Conservation (phyloP, 2,797 vertebrate genomes). For the Aphelocoma californica region DNA sequence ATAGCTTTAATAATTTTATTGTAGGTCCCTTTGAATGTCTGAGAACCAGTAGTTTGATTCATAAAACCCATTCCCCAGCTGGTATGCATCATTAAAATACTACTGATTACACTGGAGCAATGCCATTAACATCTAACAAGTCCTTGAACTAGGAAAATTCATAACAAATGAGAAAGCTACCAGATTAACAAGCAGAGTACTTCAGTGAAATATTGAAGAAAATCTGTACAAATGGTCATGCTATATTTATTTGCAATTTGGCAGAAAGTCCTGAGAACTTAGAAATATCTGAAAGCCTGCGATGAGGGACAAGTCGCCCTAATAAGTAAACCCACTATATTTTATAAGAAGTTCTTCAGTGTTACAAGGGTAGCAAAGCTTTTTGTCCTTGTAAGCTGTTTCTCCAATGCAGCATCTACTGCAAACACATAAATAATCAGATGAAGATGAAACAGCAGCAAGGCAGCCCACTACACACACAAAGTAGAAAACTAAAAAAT, state of each 20-base stretch:
- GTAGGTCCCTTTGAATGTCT: neutral
- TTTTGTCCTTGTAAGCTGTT: neutral
- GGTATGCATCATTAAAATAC: neutral
- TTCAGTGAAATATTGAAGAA: neutral
- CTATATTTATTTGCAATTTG: neutral
- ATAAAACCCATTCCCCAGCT: neutral
- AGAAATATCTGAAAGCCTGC: neutral
- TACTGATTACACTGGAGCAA: neutral
- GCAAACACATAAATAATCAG: neutral
- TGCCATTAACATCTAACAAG: neutral
- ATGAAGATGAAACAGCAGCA: neutral
- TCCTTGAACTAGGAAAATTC: constrained; percentile 7
- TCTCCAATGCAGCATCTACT: neutral
- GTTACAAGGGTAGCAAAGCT: neutral
- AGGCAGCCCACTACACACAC: neutral
- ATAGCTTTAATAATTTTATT: neutral
- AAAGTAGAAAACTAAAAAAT: neutral
- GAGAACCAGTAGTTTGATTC: neutral
- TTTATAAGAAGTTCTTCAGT: neutral
- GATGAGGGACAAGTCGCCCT: neutral
- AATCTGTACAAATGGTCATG: neutral
- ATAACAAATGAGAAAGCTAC: constrained; percentile 27
- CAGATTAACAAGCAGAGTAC: neutral
- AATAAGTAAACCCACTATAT: neutral
- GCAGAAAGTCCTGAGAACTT: neutral